Percentiles rank a stretch among this genome's conserved stretches.
phyloP scores from a whole-genome alignment of 92 coral and sea anemone species.

The Palythoa grandis region DNA sequence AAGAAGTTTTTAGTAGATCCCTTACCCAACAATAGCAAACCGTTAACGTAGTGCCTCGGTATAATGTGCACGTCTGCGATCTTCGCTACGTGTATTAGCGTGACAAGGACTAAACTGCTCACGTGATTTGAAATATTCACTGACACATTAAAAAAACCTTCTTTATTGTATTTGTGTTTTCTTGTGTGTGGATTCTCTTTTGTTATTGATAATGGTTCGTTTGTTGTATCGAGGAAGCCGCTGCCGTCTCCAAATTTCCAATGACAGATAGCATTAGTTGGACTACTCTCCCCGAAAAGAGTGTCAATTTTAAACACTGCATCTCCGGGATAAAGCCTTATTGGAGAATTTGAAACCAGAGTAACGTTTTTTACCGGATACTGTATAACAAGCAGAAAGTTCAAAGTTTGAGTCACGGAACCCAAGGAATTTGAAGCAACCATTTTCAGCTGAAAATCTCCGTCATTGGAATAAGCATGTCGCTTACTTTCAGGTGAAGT shows the following conservation, averaged over 20 bases:
- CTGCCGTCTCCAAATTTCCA: slow-evolving; percentile 80
- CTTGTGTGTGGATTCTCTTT: slow-evolving; percentile 37
- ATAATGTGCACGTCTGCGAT: slow-evolving; percentile 44
- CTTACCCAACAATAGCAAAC: slow-evolving; percentile 55
- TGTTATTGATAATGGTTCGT: slow-evolving; percentile 46
- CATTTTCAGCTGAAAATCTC: slow-evolving; percentile 65
- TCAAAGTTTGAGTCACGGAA: slow-evolving; percentile 36
- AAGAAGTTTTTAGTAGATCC: slow-evolving; percentile 70
- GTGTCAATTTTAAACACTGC: slow-evolving; percentile 57
- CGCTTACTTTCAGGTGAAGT: slow-evolving; percentile 52
- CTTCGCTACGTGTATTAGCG: slow-evolving; percentile 58
- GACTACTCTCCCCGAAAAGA: slow-evolving; percentile 54
- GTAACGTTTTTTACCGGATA: slow-evolving; percentile 69
- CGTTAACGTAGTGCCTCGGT: slow-evolving; percentile 47
- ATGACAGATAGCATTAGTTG: slow-evolving; percentile 69
- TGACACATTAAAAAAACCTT: slow-evolving; percentile 60
- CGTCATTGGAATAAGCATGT: slow-evolving; percentile 72
- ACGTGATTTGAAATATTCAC: slow-evolving; percentile 89
- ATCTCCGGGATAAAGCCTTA: slow-evolving; percentile 63
- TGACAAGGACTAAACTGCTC: slow-evolving; percentile 60
- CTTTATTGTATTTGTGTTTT: slow-evolving; percentile 56
- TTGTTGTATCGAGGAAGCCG: background rate
- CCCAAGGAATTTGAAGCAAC: slow-evolving; percentile 79
- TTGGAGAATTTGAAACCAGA: slow-evolving; percentile 62
- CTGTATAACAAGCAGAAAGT: slow-evolving; percentile 59